Percentiles rank a stretch among this genome's conserved stretches.
Conservation (phyloP, 1,140 invertebrate species). For the Lineus longissimus region DNA sequence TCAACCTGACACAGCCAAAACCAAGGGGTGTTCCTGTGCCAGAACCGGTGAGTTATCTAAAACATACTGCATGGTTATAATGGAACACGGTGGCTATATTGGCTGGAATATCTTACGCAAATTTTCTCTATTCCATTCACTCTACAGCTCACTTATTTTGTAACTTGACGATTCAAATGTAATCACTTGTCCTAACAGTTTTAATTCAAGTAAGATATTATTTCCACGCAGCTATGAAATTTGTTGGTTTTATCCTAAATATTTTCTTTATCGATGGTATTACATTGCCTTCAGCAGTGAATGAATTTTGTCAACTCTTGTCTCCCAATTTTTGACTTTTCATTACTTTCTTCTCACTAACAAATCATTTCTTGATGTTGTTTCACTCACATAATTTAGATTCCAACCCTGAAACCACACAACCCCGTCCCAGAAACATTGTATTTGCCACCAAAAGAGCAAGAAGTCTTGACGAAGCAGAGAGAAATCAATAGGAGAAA, state of each 20-base stretch:
- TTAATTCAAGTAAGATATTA: too few species aligned
- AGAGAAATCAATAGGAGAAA: constrained; percentile 38
- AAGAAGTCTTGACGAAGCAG: constrained; percentile 25
- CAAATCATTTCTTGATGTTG: neutral
- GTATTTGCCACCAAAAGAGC: constrained; percentile 34
- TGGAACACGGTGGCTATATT: neutral
- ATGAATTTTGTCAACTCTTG: too few species aligned
- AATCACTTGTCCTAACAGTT: too few species aligned
- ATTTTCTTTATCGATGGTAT: too few species aligned
- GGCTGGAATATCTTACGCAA: neutral
- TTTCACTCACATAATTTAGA: constrained; percentile 26
- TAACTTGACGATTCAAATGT: too few species aligned
- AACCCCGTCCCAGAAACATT: constrained; percentile 38
- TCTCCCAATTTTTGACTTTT: too few species aligned
- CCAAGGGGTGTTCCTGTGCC: constrained; percentile 47
- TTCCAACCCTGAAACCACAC: constrained; percentile 42
- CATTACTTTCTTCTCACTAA: too few species aligned
- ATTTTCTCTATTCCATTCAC: constrained; percentile 4
- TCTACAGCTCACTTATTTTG: too few species aligned
- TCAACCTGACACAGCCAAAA: constrained; percentile 45
- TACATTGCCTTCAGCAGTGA: too few species aligned
- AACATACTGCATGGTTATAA: neutral
- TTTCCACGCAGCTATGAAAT: too few species aligned
- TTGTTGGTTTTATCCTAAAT: too few species aligned
- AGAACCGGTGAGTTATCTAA: constrained; percentile 36